Conservation (phyloP, 2,888 invertebrate genomes). For the Tipula helvola region DNA sequence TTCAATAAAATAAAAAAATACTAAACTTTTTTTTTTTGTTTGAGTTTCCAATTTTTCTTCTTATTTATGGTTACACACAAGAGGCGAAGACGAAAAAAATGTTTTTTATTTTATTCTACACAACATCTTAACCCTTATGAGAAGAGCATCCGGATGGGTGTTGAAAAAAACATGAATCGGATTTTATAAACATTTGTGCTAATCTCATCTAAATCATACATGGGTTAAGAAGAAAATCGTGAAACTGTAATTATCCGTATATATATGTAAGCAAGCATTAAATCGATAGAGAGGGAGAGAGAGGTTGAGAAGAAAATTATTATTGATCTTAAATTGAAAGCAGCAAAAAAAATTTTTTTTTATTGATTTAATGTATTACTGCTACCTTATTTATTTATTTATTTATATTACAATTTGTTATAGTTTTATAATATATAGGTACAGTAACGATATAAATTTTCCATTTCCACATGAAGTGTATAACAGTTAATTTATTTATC, state of each 20-base stretch:
- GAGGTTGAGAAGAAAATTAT: neutral
- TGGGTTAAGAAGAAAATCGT: neutral
- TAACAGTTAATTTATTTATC: neutral
- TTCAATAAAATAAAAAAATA: neutral
- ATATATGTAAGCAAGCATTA: neutral
- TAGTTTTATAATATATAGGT: neutral
- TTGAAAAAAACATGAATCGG: neutral
- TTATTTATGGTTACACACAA: neutral
- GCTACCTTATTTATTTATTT: neutral
- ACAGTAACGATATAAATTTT: neutral
- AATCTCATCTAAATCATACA: neutral
- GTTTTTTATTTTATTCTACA: neutral
- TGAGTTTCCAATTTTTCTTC: neutral
- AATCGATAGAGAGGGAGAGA: neutral
- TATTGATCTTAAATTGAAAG: neutral
- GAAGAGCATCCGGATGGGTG: neutral
- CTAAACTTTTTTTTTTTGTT: neutral
- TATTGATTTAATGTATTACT: neutral
- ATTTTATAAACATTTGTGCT: no score
- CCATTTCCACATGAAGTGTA: neutral
- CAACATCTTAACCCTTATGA: neutral
- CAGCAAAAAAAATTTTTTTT: neutral
- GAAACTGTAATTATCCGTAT: neutral
- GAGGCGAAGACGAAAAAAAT: neutral
- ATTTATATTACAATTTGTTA: neutral